phyloP scores from a whole-genome alignment of 2,113 vertebrate genomes.

The Dicrurus megarhynchus region DNA sequence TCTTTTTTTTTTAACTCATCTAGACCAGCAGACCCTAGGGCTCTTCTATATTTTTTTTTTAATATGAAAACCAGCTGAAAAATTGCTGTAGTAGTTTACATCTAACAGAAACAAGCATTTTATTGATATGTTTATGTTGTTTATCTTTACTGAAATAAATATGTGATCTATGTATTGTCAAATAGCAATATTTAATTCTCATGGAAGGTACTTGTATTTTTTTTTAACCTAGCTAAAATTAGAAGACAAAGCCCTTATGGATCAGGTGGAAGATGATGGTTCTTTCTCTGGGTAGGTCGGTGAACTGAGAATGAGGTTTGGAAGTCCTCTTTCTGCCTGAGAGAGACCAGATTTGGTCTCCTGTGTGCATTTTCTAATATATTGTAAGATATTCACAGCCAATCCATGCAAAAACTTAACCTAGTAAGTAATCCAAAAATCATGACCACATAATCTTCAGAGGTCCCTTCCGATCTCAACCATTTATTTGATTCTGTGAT shows the following conservation, averaged over 20 bases:
- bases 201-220: background rate
- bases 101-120: background rate
- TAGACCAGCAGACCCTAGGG: background rate
- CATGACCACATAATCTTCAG: background rate
- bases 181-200: background rate
- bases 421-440: background rate
- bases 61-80: background rate
- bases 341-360: background rate
- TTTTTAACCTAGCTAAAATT: background rate
- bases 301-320: background rate
- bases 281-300: background rate
- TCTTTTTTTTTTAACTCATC: background rate
- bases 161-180: background rate
- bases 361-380: background rate
- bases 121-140: background rate
- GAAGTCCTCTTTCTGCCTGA: background rate
- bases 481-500: background rate
- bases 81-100: background rate
- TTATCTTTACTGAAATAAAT: background rate
- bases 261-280: background rate
- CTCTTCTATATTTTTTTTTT: background rate
- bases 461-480: background rate
- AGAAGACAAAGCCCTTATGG: background rate
- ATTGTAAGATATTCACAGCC: background rate
- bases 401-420: background rate